Conservation (phyloP, 2,113 vertebrate genomes). For the Nerophis ophidion region DNA sequence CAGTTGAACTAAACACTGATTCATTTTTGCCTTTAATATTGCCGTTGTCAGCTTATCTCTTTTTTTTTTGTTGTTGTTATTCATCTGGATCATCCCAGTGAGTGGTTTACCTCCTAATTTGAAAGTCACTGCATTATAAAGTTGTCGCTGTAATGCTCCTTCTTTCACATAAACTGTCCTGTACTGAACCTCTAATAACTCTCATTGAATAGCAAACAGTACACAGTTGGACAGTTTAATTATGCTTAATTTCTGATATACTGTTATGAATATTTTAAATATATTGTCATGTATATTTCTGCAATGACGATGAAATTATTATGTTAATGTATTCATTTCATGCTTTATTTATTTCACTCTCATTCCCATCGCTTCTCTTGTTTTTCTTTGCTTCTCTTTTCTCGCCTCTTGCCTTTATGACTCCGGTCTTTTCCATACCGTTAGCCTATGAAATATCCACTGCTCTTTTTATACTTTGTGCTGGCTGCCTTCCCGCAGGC, state of each 20-base stretch:
- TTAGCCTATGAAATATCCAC: slow-evolving; percentile 17
- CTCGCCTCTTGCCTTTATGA: slow-evolving; percentile 7
- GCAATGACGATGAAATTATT: not conserved
- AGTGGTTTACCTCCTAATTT: too few relatives aligned
- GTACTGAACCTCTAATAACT: too few relatives aligned
- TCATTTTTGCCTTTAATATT: too few relatives aligned
- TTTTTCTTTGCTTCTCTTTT: not conserved
- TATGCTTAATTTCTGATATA: not conserved
- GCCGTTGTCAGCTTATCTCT: too few relatives aligned
- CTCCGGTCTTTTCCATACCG: slow-evolving; percentile 26
- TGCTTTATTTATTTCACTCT: not conserved
- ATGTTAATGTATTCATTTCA: slow-evolving; percentile 3
- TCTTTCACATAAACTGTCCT: too few relatives aligned
- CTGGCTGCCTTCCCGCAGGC: slow-evolving; percentile 36
- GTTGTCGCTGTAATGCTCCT: too few relatives aligned
- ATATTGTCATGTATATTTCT: not conserved
- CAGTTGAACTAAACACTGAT: too few relatives aligned
- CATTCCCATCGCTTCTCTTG: not conserved
- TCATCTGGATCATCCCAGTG: too few relatives aligned
- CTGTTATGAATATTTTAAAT: not conserved
- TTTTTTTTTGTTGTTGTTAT: too few relatives aligned
- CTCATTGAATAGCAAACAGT: too few relatives aligned
- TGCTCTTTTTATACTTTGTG: slow-evolving; percentile 21
- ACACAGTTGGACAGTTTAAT: too few relatives aligned
- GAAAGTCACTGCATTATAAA: too few relatives aligned